Evolutionary conservation across 2,888 invertebrate species (phyloP).

Genomic region (Erebia aethiops): DNA sequence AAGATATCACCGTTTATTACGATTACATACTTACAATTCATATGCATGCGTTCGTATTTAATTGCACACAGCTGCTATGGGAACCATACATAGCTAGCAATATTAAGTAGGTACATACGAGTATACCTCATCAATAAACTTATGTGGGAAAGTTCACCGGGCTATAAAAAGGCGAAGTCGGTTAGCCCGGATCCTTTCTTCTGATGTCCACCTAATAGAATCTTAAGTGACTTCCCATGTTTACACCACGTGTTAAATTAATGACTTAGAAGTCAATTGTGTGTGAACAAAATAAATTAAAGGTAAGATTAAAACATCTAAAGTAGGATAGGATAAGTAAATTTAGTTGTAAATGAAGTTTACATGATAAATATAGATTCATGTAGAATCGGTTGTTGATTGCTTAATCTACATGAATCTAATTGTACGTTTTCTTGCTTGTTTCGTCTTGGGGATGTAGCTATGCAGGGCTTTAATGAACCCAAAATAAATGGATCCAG

Average conservation of each 20-base stretch:
- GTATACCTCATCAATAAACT: slow-evolving; percentile 10
- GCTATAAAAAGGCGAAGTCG: slow-evolving; percentile 48
- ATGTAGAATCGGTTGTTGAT: no score
- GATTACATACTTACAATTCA: no score
- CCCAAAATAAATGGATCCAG: no score
- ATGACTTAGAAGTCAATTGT: slow-evolving; percentile 41
- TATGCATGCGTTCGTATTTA: no score
- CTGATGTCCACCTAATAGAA: slow-evolving; percentile 51
- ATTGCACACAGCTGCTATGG: slow-evolving; percentile 4
- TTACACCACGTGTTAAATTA: slow-evolving; percentile 56
- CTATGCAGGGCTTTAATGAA: no score
- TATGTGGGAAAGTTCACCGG: slow-evolving; percentile 41
- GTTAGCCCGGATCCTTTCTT: slow-evolving; percentile 77
- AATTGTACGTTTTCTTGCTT: no score
- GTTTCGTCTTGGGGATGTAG: no score
- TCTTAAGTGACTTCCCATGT: slow-evolving; percentile 71
- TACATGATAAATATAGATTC: no score
- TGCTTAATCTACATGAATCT: no score
- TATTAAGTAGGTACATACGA: background rate
- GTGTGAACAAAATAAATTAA: slow-evolving; percentile 45
- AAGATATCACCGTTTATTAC: no score
- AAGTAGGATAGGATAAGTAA: background rate
- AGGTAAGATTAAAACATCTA: slow-evolving; percentile 25
- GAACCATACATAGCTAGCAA: background rate
- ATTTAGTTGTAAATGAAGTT: slow-evolving; percentile 16